These are phyloP conservation scores for Aphaenogaster ashmeadi DNA, from an alignment of 1,140 invertebrate species.

Conservation along the genomic window DNA sequence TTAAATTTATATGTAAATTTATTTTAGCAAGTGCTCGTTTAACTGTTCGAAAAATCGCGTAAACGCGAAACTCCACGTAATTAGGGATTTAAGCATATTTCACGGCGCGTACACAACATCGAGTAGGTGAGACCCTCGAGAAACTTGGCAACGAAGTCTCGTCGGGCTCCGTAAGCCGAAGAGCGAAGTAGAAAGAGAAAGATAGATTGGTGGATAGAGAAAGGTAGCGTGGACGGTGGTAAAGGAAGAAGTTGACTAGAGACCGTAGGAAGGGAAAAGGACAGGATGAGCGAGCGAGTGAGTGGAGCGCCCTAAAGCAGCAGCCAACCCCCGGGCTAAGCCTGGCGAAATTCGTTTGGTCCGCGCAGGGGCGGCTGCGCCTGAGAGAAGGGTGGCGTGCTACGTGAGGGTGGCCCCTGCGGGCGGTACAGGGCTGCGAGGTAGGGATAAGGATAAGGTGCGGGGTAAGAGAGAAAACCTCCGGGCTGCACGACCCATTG, in stretches of 20 bases:
- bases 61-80: constrained; percentile 47
- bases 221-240: constrained; percentile 23
- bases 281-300: constrained; percentile 47
- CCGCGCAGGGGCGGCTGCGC: constrained; percentile 76
- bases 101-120: constrained; percentile 53
- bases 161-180: constrained; percentile 33
- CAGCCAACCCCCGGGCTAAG: constrained; percentile 78
- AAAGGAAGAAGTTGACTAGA: constrained; percentile 49
- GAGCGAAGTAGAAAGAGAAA: constrained; percentile 12
- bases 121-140: constrained; percentile 55
- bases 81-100: constrained; percentile 57
- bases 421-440: neutral
- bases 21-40: constrained; percentile 34
- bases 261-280: neutral
- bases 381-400: constrained; percentile 50
- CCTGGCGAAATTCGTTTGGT: constrained; percentile 77
- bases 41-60: constrained; percentile 39
- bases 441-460: constrained; percentile 22
- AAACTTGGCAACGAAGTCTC: constrained; percentile 56
- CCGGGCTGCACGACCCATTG: constrained; percentile 68
- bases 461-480: constrained; percentile 67
- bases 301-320: constrained; percentile 71
- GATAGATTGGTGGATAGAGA: constrained; percentile 6
- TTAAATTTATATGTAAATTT: neutral
- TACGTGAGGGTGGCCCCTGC: constrained; percentile 29